Evolutionary conservation across 2,888 invertebrate genomes (phyloP).

Genomic region (Apoderus coryli): DNA sequence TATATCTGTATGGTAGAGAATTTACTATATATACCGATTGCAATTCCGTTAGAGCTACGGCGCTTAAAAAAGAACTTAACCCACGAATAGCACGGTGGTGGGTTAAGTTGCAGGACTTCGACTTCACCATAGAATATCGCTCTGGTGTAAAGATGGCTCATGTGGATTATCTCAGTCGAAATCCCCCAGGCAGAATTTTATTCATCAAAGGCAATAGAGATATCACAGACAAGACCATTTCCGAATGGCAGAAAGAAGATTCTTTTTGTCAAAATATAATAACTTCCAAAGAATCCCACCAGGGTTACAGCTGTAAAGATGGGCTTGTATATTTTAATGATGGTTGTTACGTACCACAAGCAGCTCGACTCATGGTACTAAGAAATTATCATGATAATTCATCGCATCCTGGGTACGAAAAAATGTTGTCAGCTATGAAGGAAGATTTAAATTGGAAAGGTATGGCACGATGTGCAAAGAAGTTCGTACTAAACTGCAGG

Average conservation of each 20-base stretch:
- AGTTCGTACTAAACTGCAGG: no score
- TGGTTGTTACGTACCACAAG: no score
- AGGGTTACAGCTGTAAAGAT: slow-evolving; percentile 3
- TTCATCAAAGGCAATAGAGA: no score
- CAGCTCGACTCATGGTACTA: slow-evolving; percentile 4
- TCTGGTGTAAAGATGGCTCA: no score
- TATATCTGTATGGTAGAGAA: slow-evolving; percentile 12
- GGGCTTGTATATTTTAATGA: no score
- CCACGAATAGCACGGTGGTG: slow-evolving; percentile 8
- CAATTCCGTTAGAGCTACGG: slow-evolving; percentile 10
- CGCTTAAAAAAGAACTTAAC: slow-evolving; percentile 10
- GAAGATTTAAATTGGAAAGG: slow-evolving; percentile 3
- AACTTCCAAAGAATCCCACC: slow-evolving; percentile 5
- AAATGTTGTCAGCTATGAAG: slow-evolving; percentile 5
- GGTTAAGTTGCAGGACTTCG: slow-evolving; percentile 4
- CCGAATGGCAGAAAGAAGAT: no score
- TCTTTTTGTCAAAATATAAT: no score
- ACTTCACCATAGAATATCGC: no score
- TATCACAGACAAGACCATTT: no score
- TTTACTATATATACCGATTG: no score
- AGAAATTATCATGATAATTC: slow-evolving; percentile 4
- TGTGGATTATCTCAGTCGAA: no score
- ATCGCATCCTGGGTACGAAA: slow-evolving; percentile 5
- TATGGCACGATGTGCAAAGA: background rate
- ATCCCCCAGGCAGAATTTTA: no score